These are phyloP conservation scores for Eulemur rufifrons DNA, from an alignment of 2,113 vertebrate genomes.

Conservation along the genomic window DNA sequence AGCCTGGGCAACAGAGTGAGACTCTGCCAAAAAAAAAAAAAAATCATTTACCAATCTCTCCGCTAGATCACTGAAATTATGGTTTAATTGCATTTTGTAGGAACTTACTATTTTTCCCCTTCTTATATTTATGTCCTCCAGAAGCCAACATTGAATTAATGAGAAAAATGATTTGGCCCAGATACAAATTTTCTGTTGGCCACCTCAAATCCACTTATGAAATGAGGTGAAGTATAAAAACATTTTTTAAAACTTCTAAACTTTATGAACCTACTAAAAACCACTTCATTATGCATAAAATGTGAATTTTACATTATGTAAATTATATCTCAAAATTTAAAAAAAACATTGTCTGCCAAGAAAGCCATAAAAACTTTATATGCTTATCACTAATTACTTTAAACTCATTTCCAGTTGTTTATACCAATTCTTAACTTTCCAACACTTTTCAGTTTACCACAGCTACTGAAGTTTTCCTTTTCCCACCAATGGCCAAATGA, in stretches of 20 bases:
- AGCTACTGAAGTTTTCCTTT: not conserved
- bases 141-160: not conserved
- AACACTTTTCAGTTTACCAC: not conserved
- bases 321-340: not conserved
- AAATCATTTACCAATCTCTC: not conserved
- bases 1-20: no score
- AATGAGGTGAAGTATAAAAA: slow-evolving; percentile 16
- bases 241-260: not conserved
- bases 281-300: not conserved
- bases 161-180: not conserved
- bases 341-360: not conserved
- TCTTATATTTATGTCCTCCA: not conserved
- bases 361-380: not conserved
- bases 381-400: not conserved
- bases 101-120: not conserved
- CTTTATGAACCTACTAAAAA: not conserved
- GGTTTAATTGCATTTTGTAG: slow-evolving; percentile 34
- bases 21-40: not conserved
- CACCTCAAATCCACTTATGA: not conserved
- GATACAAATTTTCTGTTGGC: not conserved
- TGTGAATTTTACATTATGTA: not conserved
- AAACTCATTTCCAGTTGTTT: slow-evolving; percentile 8
- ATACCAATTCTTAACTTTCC: not conserved
- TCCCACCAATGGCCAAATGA: not conserved
- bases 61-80: not conserved